A percentile compares a stretch with the other conserved stretches of the same genome.
Conservation (phyloP, 1,140 invertebrate species). For the Chironomus tepperi region DNA sequence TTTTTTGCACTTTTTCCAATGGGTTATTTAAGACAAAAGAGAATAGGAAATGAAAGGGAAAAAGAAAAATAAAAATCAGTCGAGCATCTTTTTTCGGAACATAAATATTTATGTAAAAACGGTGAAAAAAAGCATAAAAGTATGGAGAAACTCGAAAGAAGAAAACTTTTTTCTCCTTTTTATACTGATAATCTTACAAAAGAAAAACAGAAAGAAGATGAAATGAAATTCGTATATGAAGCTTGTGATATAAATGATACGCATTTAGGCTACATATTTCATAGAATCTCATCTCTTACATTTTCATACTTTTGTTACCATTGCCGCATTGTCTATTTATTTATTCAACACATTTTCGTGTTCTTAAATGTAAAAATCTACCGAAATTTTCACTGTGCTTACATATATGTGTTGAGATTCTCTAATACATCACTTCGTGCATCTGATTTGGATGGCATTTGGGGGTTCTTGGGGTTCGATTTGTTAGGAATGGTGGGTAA, state of each 20-base stretch:
- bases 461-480: no score
- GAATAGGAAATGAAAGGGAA: neutral
- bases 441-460: neutral
- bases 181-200: neutral
- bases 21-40: no score
- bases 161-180: no score
- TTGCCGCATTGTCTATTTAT: conserved; percentile 7
- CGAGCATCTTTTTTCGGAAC: neutral
- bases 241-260: neutral
- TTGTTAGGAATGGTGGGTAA: no score
- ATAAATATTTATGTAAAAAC: conserved; percentile 4
- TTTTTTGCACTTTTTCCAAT: no score
- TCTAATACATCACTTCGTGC: neutral
- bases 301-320: neutral
- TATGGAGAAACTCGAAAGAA: no score
- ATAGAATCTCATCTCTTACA: neutral
- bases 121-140: neutral
- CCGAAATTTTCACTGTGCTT: neutral
- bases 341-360: conserved; percentile 13
- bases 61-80: neutral
- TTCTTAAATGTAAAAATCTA: conserved; percentile 12
- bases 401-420: neutral
- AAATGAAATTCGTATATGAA: neutral
- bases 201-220: neutral
- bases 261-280: conserved; percentile 1